Conservation (phyloP, 2,113 vertebrate genomes). For the Apeltes quadracus region DNA sequence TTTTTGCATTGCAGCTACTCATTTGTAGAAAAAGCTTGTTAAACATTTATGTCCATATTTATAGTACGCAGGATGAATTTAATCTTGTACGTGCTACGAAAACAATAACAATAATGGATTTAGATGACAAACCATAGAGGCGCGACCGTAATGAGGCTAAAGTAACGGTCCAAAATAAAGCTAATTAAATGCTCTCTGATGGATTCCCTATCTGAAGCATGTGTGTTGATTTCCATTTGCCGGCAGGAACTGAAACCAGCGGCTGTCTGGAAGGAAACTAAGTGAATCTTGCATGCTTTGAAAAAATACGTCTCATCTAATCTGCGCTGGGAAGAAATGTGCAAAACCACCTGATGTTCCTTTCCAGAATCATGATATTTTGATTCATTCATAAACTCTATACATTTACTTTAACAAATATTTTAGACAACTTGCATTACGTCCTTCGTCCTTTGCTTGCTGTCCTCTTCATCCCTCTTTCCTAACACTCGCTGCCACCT, state of each 20-base stretch:
- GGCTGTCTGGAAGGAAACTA: slow-evolving; percentile 4
- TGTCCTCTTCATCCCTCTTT: slow-evolving; percentile 19
- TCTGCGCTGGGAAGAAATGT: slow-evolving; percentile 36
- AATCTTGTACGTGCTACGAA: background rate
- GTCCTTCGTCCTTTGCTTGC: background rate
- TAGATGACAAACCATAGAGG: background rate
- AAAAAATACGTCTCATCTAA: slow-evolving; percentile 24
- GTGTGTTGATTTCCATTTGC: slow-evolving; percentile 11
- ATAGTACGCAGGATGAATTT: background rate
- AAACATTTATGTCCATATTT: background rate
- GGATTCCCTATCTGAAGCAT: slow-evolving; percentile 29
- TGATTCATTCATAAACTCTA: slow-evolving; percentile 2
- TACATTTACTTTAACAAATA: slow-evolving; percentile 9
- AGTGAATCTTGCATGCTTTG: slow-evolving; percentile 31
- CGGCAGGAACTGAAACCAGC: slow-evolving; percentile 17
- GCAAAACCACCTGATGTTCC: slow-evolving; percentile 25
- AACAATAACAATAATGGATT: background rate
- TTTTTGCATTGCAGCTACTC: background rate
- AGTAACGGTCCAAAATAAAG: slow-evolving; percentile 20
- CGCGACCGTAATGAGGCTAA: background rate
- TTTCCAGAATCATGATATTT: slow-evolving; percentile 11
- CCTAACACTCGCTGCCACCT: slow-evolving; percentile 42
- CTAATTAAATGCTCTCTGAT: slow-evolving; percentile 47
- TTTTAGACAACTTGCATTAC: background rate
- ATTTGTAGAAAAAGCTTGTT: background rate